Evolutionary conservation across 1,140 invertebrate genomes (phyloP).

Genomic region (Sarcophaga bullata): DNA sequence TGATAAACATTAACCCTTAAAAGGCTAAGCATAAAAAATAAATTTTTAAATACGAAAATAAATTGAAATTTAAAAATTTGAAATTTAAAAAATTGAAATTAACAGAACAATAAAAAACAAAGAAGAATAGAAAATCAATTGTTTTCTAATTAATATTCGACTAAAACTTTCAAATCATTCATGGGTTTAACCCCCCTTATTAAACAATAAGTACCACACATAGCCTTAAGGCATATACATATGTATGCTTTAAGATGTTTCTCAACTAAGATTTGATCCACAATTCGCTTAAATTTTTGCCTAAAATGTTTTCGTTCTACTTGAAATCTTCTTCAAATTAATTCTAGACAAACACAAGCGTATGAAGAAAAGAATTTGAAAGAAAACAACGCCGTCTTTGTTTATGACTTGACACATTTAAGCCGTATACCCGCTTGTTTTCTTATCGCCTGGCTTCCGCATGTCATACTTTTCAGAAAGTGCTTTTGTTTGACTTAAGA

Average conservation of each 20-base stretch:
- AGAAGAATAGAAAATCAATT: no score
- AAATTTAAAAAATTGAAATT: no score
- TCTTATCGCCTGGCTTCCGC: slow-evolving; percentile 7
- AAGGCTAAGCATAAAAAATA: no score
- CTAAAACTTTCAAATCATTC: no score
- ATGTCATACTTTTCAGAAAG: neutral
- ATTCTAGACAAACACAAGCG: neutral
- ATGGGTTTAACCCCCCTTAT: no score
- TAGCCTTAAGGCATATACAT: neutral
- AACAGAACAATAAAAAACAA: no score
- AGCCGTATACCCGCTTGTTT: neutral
- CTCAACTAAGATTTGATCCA: neutral
- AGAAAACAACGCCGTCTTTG: neutral
- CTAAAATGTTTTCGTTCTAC: neutral
- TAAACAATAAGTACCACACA: no score
- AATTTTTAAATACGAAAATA: no score
- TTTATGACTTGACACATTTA: neutral
- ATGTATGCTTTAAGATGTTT: neutral
- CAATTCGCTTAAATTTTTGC: neutral
- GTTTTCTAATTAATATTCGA: no score
- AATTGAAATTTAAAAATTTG: no score
- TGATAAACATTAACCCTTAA: no score
- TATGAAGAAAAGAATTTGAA: neutral
- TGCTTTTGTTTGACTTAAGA: neutral
- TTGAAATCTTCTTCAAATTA: neutral